phyloP scores from a whole-genome alignment of 1,140 invertebrate species.

The Monomorium pharaonis region DNA sequence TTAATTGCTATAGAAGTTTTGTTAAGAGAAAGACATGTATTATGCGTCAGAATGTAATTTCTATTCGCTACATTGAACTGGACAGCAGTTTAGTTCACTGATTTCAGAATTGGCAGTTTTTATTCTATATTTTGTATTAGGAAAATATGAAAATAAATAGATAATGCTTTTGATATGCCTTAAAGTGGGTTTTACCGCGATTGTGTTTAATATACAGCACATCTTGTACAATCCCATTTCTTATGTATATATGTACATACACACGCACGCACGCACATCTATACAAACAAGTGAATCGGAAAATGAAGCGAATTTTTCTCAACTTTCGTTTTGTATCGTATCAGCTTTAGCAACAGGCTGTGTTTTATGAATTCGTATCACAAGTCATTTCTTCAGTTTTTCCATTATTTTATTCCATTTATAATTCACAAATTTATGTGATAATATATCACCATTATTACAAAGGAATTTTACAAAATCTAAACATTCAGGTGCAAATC shows the following conservation, averaged over 20 bases:
- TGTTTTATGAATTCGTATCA: constrained; percentile 24
- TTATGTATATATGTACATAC: constrained; percentile 48
- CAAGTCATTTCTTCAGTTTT: constrained; percentile 1
- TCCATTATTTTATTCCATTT: neutral
- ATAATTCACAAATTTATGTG: constrained; percentile 24
- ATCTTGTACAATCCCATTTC: constrained; percentile 41
- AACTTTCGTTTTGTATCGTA: neutral
- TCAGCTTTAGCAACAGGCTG: neutral
- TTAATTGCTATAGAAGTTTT: neutral
- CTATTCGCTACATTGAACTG: neutral
- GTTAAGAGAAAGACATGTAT: neutral
- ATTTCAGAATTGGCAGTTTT: constrained; percentile 31
- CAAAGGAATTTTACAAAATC: constrained; percentile 34
- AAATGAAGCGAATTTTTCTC: neutral
- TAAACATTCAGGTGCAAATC: neutral
- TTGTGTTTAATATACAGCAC: constrained; percentile 18
- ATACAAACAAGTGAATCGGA: constrained; percentile 37
- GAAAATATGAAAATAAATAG: neutral
- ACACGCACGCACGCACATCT: constrained; percentile 42
- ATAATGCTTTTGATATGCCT: constrained; percentile 9
- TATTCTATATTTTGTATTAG: constrained; percentile 9
- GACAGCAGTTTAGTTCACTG: neutral
- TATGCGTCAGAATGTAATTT: neutral
- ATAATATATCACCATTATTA: neutral
- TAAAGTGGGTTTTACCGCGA: constrained; percentile 24